A percentile compares a stretch with the other conserved stretches of the same genome.
Evolutionary conservation across 2,888 invertebrate species (phyloP).

Genomic region (Chouioia cunea): DNA sequence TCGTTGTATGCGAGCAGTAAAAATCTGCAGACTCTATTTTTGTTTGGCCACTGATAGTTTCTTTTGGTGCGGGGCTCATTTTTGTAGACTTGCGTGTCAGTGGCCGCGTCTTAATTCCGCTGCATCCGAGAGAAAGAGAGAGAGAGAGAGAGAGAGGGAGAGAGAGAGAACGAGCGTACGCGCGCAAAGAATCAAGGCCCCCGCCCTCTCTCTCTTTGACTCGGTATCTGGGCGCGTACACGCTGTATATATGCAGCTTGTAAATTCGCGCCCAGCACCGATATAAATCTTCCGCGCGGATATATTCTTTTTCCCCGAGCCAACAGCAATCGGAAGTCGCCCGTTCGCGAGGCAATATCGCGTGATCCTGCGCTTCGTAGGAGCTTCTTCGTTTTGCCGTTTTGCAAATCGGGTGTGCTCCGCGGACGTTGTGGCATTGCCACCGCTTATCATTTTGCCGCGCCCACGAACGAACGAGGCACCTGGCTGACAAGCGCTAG

Average conservation of each 20-base stretch:
- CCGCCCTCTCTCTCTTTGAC: constrained; percentile 5
- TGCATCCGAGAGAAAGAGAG: not conserved
- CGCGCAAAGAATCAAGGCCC: too few relatives aligned
- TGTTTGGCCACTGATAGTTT: constrained; percentile 23
- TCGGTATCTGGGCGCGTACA: constrained; percentile 12
- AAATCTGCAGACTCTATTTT: constrained; percentile 30
- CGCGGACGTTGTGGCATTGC: too few relatives aligned
- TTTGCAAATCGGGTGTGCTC: constrained; percentile 17
- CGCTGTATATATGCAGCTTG: constrained; percentile 25
- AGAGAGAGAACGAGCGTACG: too few relatives aligned
- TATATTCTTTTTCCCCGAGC: constrained; percentile 21
- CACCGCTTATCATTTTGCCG: constrained; percentile 27
- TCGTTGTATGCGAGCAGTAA: not conserved
- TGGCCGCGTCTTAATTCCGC: constrained; percentile 22
- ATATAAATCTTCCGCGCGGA: constrained; percentile 34
- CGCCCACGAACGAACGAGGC: constrained; percentile 27
- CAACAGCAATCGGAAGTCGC: constrained; percentile 24
- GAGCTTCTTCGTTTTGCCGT: not conserved
- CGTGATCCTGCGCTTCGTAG: constrained; percentile 16
- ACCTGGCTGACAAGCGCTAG: constrained; percentile 37
- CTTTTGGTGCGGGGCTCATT: constrained; percentile 17
- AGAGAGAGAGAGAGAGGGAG: too few relatives aligned
- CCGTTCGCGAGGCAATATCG: constrained; percentile 17
- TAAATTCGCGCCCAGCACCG: constrained; percentile 26
- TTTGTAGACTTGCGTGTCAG: constrained; percentile 27